Base-by-base conservation (phyloP, 1,140 invertebrate species). In the Steinernema khuongi region DNA sequence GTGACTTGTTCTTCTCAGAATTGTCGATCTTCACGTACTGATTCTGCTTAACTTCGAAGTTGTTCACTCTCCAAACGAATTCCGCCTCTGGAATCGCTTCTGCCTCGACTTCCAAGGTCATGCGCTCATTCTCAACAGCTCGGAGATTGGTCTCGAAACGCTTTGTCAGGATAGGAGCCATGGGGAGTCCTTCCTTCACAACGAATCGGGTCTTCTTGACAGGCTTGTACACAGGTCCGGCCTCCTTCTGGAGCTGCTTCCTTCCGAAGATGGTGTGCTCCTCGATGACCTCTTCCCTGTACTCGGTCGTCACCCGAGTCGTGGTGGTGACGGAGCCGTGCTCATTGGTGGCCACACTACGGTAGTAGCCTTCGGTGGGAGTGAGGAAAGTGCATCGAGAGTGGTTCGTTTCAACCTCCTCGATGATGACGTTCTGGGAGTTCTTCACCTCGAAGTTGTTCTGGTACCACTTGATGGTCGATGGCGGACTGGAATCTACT, bases 11-110 rank as follows among this genome's bases (percentile, higher is more conserved):
- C 17, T 75, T 71, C 17, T 43, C 74, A 17, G 70, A 36, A 29
- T 66, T 75, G 36, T 76, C 67, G 32, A 84, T 84, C 31, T 73
- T 68, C 11, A 82, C 69, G 19, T 76, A 72, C 68, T 80, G 72
- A 36, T 75, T 78, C 0, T 18, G 19, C 44, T 81, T 79, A 18
- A 83, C 41, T 72, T 83, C 81, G 60, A 83, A 83, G 44, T 83
- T 83, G 68, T 83, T 83, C 22, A 79, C 50, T 31, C 73, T 36
- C 81, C 81, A 83, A 36, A 73, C 43, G 33, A 83, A 83, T 19
- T 71, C 41, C 11, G 82, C 81, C 66, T 41, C 79, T 17, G 82
- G 82, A 1, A 79, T 79, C 11, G 82, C 77, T 26, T 85, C 81
- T 4, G 73, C 81, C 36, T 67, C 50, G 1, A 79, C 79, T 28